Evolutionary conservation across 2,888 invertebrate species (phyloP).

Genomic region (Xylota sylvarum): DNA sequence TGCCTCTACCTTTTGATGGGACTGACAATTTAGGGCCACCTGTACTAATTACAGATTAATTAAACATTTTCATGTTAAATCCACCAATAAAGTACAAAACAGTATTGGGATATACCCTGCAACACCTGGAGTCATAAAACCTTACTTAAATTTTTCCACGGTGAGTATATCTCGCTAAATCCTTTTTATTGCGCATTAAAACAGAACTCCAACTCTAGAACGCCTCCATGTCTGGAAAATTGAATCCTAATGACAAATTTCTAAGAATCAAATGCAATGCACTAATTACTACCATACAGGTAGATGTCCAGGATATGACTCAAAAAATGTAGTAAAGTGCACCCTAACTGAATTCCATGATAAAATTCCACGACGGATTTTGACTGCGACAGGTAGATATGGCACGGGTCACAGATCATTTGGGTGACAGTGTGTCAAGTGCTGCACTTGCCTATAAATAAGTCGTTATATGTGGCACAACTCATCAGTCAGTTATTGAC

Average conservation of each 20-base stretch:
- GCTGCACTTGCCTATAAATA: constrained; percentile 43
- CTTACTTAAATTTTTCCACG: not conserved
- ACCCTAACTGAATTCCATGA: constrained; percentile 11
- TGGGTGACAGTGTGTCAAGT: not conserved
- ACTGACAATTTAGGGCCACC: no score
- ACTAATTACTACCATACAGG: constrained; percentile 41
- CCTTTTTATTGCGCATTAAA: constrained; percentile 60
- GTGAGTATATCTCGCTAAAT: not conserved
- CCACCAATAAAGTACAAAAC: not conserved
- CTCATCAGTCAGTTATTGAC: constrained; percentile 51
- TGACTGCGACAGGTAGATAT: constrained; percentile 45
- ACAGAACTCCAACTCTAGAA: not conserved
- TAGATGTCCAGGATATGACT: constrained; percentile 50
- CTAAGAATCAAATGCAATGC: constrained; percentile 4
- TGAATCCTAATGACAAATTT: constrained; percentile 3
- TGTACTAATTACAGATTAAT: no score
- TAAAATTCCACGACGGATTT: constrained; percentile 61
- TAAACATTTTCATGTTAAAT: no score
- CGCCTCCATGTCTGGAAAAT: not conserved
- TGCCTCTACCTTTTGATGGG: no score
- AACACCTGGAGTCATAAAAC: not conserved
- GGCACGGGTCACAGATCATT: constrained; percentile 5
- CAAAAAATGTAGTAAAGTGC: constrained; percentile 4
- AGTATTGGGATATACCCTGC: not conserved
- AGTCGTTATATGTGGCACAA: not conserved